Base-by-base conservation (phyloP, 1,140 invertebrate genomes). In the Rhopalosiphum padi region DNA sequence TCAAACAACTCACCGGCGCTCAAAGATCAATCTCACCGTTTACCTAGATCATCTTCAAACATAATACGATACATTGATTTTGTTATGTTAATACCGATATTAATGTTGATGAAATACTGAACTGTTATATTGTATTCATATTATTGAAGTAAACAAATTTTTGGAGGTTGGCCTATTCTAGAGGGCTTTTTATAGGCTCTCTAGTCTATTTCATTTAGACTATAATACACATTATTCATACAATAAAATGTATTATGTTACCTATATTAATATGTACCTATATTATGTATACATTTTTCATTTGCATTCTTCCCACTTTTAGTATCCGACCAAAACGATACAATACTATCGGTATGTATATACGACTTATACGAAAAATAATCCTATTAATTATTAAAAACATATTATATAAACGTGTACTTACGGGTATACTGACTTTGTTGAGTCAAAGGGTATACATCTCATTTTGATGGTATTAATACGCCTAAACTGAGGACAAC, bases 11-110 rank as follows among this genome's bases (percentile, higher is more conserved):
- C 35, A 22, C 91, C 91, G 8, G 30, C 91, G 2, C 41, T 53
- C 91, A 93, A 93, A 55, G 91, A 93, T 53, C 91, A 93, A 55
- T 85, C 91, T 7, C 91, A 86, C 35, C 91, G 91, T 93, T 86
- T 93, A 51, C 91, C 85, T 15, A 85, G 91, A 8, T 93, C 91
- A 30, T 93, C 91, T 51, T 82, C 91, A 25, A 55, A 53, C 48
- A 22, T n/a, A 9, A 43, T 43, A 41, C 89, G 41, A 21, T 68
- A 18, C 30, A 22, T 43, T 5, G 18, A 60, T 6, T 11, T 0
- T 7, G 53, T 90, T 43, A n/a, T 90, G 25, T n/a, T 68, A 68
- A 90, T 90, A 55, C 51, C 88, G 11, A 25, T 55, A 25, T 37
- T 89, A 41, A 55, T 55, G 7, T 1, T 53, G 8, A 55, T 53